These are phyloP conservation scores for Gnatocerus cornutus DNA, from an alignment of 2,888 invertebrate genomes.

Conservation along the genomic window DNA sequence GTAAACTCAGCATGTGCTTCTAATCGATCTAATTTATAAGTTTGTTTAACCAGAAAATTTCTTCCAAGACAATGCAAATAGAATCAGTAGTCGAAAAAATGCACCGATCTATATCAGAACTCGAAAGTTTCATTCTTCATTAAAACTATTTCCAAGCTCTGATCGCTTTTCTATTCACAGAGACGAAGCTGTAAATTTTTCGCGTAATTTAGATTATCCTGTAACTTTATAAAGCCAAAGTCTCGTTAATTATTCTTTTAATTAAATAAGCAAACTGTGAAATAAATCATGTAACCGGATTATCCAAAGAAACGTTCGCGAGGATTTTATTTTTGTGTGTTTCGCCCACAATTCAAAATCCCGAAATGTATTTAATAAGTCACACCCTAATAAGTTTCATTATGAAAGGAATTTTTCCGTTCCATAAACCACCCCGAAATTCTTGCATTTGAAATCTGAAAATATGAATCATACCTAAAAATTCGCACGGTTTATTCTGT, in stretches of 20 bases:
- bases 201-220: constrained; percentile 11
- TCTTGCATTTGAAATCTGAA: constrained; percentile 19
- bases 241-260: constrained; percentile 11
- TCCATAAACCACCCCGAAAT: constrained; percentile 4
- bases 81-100: no score
- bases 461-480: constrained; percentile 10
- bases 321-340: constrained; percentile 3
- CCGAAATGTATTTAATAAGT: constrained; percentile 16
- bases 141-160: constrained; percentile 19
- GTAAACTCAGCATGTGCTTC: constrained; percentile 51
- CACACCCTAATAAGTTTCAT: constrained; percentile 16
- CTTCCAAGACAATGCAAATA: constrained; percentile 52
- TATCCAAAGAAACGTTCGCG: constrained; percentile 3
- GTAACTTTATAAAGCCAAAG: neutral
- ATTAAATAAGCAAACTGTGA: constrained; percentile 10
- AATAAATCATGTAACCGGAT: constrained; percentile 1
- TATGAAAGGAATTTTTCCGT: constrained; percentile 19
- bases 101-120: no score
- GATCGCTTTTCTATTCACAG: neutral
- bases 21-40: constrained; percentile 56
- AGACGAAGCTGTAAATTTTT: constrained; percentile 9
- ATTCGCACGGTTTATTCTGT: constrained; percentile 30
- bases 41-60: no score
- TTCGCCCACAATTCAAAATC: neutral
- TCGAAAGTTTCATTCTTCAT: constrained; percentile 11